phyloP scores from a whole-genome alignment of 1,140 invertebrate species.

The Vanessa atalanta region DNA sequence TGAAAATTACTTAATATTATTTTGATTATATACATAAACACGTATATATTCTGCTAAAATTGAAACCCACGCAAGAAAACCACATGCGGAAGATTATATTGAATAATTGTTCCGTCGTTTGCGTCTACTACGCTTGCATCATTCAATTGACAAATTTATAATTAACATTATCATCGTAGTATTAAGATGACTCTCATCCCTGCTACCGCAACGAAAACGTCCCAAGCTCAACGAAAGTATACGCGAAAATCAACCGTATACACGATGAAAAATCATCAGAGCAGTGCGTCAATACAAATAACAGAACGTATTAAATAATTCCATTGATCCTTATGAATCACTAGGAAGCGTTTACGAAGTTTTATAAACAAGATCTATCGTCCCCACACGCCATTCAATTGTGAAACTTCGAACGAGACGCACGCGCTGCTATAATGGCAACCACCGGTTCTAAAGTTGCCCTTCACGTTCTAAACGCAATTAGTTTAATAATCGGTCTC shows the following conservation, averaged over 20 bases:
- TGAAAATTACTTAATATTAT: no score
- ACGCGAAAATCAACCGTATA: background rate
- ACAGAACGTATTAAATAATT: slow-evolving; percentile 1
- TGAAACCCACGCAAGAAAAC: background rate
- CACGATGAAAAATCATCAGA: background rate
- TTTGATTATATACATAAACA: background rate
- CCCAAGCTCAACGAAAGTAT: background rate
- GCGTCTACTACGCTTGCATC: background rate
- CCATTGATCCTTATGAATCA: slow-evolving; percentile 40
- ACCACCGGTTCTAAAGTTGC: slow-evolving; percentile 39
- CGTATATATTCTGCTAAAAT: background rate
- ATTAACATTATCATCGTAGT: slow-evolving; percentile 3
- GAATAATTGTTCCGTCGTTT: background rate
- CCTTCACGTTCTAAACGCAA: slow-evolving; percentile 58
- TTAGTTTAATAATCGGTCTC: slow-evolving; percentile 58
- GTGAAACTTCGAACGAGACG: slow-evolving; percentile 34
- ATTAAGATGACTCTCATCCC: background rate
- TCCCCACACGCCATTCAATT: slow-evolving; percentile 62
- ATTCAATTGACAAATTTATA: slow-evolving; percentile 5
- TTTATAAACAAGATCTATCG: slow-evolving; percentile 30
- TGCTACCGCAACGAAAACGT: background rate
- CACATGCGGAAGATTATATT: background rate
- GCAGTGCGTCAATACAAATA: background rate
- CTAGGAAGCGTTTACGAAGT: slow-evolving; percentile 32
- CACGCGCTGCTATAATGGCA: slow-evolving; percentile 39